phyloP scores from a whole-genome alignment of 2,797 vertebrate genomes.

The Mormyrops boulengeri region DNA sequence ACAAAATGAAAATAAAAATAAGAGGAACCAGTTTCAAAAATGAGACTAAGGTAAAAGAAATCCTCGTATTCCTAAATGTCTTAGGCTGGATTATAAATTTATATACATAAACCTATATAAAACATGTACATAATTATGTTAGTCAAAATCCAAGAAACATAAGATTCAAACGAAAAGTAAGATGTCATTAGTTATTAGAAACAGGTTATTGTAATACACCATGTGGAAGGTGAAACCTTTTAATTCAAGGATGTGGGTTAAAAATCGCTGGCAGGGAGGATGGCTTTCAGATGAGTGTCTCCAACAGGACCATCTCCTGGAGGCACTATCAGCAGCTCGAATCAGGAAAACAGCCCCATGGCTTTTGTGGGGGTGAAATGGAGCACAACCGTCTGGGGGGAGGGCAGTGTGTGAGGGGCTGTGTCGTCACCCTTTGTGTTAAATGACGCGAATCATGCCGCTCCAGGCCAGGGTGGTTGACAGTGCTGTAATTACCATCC shows the following conservation, averaged over 20 bases:
- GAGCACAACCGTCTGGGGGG: slow-evolving; percentile 43
- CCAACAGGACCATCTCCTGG: slow-evolving; percentile 27
- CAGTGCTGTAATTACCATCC: slow-evolving; percentile 28
- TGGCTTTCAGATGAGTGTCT: not conserved
- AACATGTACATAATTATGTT: not conserved
- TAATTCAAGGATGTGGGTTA: not conserved
- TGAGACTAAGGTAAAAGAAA: not conserved
- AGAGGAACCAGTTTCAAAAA: not conserved
- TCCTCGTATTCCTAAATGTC: not conserved
- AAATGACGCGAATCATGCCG: slow-evolving; percentile 39
- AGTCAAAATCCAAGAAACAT: not conserved
- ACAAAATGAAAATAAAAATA: not conserved
- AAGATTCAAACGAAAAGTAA: not conserved
- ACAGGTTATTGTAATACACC: not conserved
- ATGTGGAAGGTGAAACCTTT: not conserved
- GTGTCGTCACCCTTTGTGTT: slow-evolving; percentile 39
- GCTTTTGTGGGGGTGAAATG: slow-evolving; percentile 52
- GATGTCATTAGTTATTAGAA: not conserved
- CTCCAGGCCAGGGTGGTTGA: slow-evolving; percentile 21
- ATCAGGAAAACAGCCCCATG: slow-evolving; percentile 49
- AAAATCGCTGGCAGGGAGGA: not conserved
- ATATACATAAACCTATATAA: not conserved
- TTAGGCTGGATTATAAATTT: not conserved
- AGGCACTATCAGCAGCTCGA: slow-evolving; percentile 45
- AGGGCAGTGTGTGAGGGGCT: slow-evolving; percentile 23